A percentile compares a stretch with the other conserved stretches of the same genome.
These are phyloP conservation scores for Anoplopoma fimbria DNA, from an alignment of 2,113 vertebrate species.

Conservation along the genomic window DNA sequence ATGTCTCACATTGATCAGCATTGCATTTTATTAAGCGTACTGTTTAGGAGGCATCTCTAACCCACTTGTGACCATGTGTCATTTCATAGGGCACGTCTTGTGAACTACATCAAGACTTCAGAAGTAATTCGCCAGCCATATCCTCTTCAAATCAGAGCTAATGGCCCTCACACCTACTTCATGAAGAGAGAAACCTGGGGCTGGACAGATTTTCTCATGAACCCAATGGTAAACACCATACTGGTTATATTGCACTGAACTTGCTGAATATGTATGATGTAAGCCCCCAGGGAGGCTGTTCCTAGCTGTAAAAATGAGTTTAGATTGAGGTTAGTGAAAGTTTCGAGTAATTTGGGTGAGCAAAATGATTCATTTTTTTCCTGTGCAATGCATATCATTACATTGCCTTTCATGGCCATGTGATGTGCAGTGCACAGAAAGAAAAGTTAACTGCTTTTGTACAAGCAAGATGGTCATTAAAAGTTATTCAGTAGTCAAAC, in stretches of 20 bases:
- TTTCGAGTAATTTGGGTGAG: neutral
- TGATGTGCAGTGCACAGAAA: neutral
- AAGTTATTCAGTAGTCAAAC: neutral
- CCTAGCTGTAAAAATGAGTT: neutral
- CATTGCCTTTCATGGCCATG: neutral
- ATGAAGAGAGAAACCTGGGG: slow-evolving; percentile 99
- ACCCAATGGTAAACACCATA: slow-evolving; percentile 92
- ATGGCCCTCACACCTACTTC: slow-evolving; percentile 93
- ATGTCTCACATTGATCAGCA: neutral
- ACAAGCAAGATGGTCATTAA: neutral
- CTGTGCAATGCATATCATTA: neutral
- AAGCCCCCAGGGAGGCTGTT: neutral
- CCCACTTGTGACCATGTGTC: neutral
- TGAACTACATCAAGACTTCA: slow-evolving; percentile 98
- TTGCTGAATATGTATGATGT: neutral
- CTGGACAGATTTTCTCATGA: slow-evolving; percentile 99
- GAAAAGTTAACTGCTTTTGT: neutral
- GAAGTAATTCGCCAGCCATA: slow-evolving; percentile 95
- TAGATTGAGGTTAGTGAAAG: neutral
- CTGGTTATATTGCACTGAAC: neutral
- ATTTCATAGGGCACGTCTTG: slow-evolving; percentile 89
- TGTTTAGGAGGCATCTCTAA: neutral
- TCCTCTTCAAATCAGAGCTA: slow-evolving; percentile 94
- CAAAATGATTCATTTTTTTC: neutral
- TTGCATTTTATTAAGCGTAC: neutral